A percentile compares a stretch with the other conserved stretches of the same genome.
These are phyloP conservation scores for Rhinophrynus dorsalis DNA, from an alignment of 2,797 vertebrate genomes.

Conservation along the genomic window DNA sequence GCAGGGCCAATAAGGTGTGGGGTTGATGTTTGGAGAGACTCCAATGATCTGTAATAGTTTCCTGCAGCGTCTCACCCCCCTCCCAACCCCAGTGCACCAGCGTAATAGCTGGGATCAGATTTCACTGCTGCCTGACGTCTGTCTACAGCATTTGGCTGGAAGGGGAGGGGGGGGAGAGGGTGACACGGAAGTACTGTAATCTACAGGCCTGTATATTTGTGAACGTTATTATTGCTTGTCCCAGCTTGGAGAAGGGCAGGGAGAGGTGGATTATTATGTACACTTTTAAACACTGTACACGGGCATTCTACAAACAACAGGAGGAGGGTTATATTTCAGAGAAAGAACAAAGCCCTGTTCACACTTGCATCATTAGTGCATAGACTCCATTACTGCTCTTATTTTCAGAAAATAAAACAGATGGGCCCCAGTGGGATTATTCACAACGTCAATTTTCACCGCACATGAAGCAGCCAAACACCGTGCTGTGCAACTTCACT, in stretches of 20 bases:
- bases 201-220: constrained; percentile 46
- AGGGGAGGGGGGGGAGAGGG: not conserved
- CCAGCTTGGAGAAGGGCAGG: not conserved
- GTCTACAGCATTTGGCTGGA: not conserved
- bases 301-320: no score
- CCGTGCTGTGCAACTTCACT: no score
- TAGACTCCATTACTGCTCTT: no score
- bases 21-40: constrained; percentile 8
- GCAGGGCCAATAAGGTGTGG: constrained; percentile 37
- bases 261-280: no score
- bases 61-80: constrained; percentile 44
- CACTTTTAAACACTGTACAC: no score
- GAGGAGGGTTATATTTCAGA: no score
- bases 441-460: no score
- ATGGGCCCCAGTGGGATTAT: no score
- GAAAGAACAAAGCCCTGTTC: no score
- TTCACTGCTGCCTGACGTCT: constrained; percentile 66
- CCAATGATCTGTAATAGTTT: constrained; percentile 47
- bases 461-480: no score
- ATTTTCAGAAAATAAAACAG: no score
- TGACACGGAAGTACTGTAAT: constrained; percentile 58
- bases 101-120: constrained; percentile 60
- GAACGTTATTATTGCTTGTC: not conserved
- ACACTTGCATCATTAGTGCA: no score
- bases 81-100: constrained; percentile 4